A percentile compares a stretch with the other conserved stretches of the same genome.
These are phyloP conservation scores for Pantelozetes paolii DNA, from an alignment of 2,888 invertebrate genomes.

Conservation along the genomic window DNA sequence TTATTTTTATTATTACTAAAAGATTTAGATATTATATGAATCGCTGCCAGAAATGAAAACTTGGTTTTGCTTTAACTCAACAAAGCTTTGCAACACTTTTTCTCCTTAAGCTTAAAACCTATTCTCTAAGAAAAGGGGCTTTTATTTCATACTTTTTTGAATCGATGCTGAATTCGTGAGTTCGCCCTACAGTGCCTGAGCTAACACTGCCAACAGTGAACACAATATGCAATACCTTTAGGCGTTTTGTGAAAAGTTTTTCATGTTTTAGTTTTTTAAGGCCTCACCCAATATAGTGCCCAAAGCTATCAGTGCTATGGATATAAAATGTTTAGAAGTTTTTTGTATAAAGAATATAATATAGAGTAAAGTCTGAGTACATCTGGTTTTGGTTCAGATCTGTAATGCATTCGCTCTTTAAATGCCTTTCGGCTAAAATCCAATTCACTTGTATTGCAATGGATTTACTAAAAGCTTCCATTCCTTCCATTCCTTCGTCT, in stretches of 20 bases:
- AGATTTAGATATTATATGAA: neutral
- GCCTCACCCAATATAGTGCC: constrained; percentile 24
- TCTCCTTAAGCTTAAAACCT: neutral
- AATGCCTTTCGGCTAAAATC: neutral
- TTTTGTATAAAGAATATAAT: constrained; percentile 14
- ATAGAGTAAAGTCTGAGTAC: neutral
- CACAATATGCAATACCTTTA: constrained; percentile 5
- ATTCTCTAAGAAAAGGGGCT: constrained; percentile 16
- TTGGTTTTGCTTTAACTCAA: neutral
- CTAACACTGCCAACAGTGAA: neutral
- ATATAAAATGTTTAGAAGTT: constrained; percentile 10
- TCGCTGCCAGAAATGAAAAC: constrained; percentile 27
- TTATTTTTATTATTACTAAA: neutral
- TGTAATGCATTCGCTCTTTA: constrained; percentile 10
- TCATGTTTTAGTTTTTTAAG: constrained; percentile 34
- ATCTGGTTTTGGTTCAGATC: constrained; percentile 1
- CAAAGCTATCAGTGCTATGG: constrained; percentile 10
- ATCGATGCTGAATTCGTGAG: constrained; percentile 23
- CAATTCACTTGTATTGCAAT: constrained; percentile 32
- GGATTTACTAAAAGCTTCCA: constrained; percentile 34
- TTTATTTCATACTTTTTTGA: constrained; percentile 10
- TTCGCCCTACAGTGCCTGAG: neutral
- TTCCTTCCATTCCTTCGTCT: neutral
- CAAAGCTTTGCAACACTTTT: constrained; percentile 29
- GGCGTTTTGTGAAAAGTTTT: constrained; percentile 24